Evolutionary conservation across 2,113 vertebrate genomes (phyloP).

Genomic region (Triplophysa dalaica): DNA sequence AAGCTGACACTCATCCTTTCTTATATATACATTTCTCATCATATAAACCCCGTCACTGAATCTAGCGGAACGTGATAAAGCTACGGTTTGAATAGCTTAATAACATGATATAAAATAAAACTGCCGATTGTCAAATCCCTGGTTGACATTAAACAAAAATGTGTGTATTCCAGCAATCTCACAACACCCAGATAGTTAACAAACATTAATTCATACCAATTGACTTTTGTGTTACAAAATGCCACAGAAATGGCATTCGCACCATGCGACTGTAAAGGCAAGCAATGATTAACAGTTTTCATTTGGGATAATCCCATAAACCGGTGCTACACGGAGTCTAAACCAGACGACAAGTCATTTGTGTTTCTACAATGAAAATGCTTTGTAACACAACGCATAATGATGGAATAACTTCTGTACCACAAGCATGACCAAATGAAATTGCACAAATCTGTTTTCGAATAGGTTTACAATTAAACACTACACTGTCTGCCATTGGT

Average conservation of each 20-base stretch:
- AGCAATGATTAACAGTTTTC: constrained; percentile 8
- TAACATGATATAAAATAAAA: background rate
- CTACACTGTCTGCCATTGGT: background rate
- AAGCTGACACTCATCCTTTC: background rate
- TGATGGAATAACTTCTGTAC: too few species aligned
- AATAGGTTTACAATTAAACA: background rate
- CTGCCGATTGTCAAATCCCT: constrained; percentile 20
- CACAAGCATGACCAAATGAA: background rate
- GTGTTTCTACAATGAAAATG: background rate
- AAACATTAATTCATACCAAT: constrained; percentile 2
- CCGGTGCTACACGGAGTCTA: background rate
- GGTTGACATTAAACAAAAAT: background rate
- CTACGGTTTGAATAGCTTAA: constrained; percentile 31
- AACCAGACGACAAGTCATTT: background rate
- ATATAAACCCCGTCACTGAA: constrained; percentile 7
- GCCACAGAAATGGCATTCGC: background rate
- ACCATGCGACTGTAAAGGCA: background rate
- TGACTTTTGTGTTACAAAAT: background rate
- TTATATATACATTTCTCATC: background rate
- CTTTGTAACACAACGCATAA: background rate
- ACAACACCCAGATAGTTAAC: background rate
- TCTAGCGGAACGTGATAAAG: background rate
- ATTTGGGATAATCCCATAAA: constrained; percentile 16
- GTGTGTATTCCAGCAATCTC: background rate
- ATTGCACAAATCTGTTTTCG: background rate